These are phyloP conservation scores for Oncorhynchus tshawytscha DNA, from an alignment of 2,113 vertebrate genomes.

Conservation along the genomic window DNA sequence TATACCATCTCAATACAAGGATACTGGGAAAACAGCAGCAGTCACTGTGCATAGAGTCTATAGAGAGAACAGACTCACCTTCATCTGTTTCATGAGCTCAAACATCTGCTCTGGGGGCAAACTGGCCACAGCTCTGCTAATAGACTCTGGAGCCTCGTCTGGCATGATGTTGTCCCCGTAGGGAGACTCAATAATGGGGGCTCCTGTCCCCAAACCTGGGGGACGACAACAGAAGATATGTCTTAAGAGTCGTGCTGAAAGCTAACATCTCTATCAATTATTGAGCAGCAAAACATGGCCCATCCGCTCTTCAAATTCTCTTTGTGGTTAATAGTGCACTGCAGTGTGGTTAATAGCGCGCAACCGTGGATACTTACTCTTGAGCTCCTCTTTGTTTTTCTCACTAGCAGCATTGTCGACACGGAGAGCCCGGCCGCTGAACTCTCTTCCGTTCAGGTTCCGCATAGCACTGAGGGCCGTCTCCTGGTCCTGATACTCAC, in stretches of 20 bases:
- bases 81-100: slow-evolving; percentile 99
- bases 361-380: slow-evolving; percentile 78
- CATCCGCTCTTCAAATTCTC: not conserved
- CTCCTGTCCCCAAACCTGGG: slow-evolving; percentile 92
- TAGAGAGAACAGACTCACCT: slow-evolving; percentile 71
- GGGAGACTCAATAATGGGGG: slow-evolving; percentile 95
- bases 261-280: too few species aligned
- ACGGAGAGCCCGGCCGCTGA: slow-evolving; percentile 92
- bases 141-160: slow-evolving; percentile 95
- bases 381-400: slow-evolving; percentile 98
- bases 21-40: slow-evolving; percentile 67
- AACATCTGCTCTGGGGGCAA: slow-evolving; percentile 98
- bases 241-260: not conserved
- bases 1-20: too few species aligned
- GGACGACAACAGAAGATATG: slow-evolving; percentile 1
- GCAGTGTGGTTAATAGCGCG: too few species aligned
- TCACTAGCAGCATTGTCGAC: slow-evolving; percentile 98
- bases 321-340: too few species aligned
- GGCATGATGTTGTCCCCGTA: slow-evolving; percentile 88
- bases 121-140: slow-evolving; percentile 96
- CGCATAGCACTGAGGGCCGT: slow-evolving; percentile 98
- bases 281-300: not conserved
- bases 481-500: slow-evolving; percentile 98
- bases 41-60: not conserved
- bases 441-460: slow-evolving; percentile 95